Percentiles rank a stretch among this genome's conserved stretches.
Conservation (phyloP, 2,888 invertebrate species). For the Scrobipalpa costella region DNA sequence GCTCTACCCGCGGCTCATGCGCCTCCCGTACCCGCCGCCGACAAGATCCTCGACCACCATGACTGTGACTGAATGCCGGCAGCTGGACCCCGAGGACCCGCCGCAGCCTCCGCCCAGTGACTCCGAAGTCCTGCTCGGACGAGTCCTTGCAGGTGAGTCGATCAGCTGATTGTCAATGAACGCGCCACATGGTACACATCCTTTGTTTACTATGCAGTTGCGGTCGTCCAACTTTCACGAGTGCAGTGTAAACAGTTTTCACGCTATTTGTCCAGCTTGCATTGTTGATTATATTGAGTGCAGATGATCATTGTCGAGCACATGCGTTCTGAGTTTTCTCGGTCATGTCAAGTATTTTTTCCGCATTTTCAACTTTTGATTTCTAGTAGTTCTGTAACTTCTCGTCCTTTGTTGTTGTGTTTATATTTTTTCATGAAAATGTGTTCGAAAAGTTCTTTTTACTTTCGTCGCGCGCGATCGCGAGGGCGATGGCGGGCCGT, state of each 20-base stretch:
- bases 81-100: conserved; percentile 50
- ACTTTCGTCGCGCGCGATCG: conserved; percentile 62
- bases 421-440: neutral
- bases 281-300: conserved; percentile 8
- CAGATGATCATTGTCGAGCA: neutral
- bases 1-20: conserved; percentile 67
- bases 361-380: neutral
- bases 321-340: neutral
- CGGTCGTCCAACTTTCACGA: conserved; percentile 39
- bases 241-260: conserved; percentile 16
- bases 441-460: conserved; percentile 62
- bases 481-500: conserved; percentile 37
- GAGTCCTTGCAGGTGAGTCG: conserved; percentile 75
- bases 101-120: conserved; percentile 53
- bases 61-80: conserved; percentile 75
- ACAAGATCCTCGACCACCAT: conserved; percentile 47
- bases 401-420: neutral
- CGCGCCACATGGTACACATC: conserved; percentile 7
- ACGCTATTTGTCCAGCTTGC: conserved; percentile 8
- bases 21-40: conserved; percentile 55
- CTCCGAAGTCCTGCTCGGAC: conserved; percentile 70
- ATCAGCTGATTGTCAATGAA: conserved; percentile 52
- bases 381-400: neutral
- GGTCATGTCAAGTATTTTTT: neutral
- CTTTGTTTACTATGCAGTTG: conserved; percentile 32